phyloP scores from a whole-genome alignment of 2,113 vertebrate species.

The Zingel zingel region DNA sequence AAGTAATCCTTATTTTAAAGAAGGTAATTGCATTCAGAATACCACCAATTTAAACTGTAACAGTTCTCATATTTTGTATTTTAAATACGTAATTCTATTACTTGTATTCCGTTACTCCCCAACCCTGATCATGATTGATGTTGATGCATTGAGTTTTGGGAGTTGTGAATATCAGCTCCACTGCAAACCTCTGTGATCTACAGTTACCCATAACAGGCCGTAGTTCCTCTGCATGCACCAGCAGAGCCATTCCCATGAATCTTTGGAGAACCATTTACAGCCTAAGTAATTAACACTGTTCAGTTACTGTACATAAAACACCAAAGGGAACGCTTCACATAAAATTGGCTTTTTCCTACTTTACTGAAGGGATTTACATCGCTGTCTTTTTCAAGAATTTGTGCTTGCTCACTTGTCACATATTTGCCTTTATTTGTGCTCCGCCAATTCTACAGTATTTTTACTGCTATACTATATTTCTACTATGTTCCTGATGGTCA shows the following conservation, averaged over 20 bases:
- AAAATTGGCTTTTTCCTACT: neutral
- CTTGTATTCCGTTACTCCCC: too few species aligned
- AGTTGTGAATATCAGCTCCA: neutral
- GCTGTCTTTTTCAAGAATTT: neutral
- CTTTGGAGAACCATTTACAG: conserved; percentile 5
- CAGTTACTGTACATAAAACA: neutral
- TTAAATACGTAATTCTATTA: too few species aligned
- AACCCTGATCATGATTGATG: neutral
- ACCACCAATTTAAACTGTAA: too few species aligned
- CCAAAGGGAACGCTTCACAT: too few species aligned
- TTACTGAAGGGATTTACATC: neutral
- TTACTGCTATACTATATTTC: too few species aligned
- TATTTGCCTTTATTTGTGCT: neutral
- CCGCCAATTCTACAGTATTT: neutral
- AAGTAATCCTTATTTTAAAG: too few species aligned
- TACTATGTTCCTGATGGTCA: neutral
- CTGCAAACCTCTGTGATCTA: neutral
- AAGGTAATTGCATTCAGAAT: too few species aligned
- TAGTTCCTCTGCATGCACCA: neutral
- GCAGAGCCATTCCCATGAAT: neutral
- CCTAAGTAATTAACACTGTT: neutral
- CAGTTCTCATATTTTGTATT: too few species aligned
- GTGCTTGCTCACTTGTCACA: neutral
- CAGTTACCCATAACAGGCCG: neutral
- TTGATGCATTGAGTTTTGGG: neutral